Conservation (phyloP, 1,140 invertebrate species). For the Oscheius sp. region DNA sequence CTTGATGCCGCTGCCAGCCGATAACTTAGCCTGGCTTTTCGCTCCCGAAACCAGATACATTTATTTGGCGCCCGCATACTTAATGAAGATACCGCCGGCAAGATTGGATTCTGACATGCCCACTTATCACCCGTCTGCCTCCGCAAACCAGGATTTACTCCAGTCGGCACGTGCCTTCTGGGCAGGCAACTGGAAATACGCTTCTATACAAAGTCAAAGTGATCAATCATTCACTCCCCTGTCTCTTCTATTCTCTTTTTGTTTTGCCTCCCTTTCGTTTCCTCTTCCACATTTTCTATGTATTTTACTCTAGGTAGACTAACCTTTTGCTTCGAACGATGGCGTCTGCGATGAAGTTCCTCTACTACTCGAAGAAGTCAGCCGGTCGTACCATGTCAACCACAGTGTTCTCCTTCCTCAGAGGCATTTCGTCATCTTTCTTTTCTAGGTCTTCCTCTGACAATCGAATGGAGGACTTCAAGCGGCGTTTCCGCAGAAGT, state of each 20-base stretch:
- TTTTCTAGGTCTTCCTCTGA: constrained; percentile 24
- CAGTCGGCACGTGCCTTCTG: too few relatives aligned
- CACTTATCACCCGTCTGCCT: neutral
- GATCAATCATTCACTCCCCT: too few relatives aligned
- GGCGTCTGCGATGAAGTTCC: constrained; percentile 57
- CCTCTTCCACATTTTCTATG: constrained; percentile 1
- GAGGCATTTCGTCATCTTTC: constrained; percentile 4
- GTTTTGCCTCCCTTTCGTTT: too few relatives aligned
- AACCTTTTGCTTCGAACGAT: constrained; percentile 34
- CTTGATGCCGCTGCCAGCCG: too few relatives aligned
- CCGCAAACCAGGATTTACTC: too few relatives aligned
- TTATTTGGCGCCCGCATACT: neutral
- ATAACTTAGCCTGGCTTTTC: too few relatives aligned
- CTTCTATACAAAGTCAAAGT: too few relatives aligned
- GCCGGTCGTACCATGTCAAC: constrained; percentile 43
- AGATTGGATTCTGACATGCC: neutral
- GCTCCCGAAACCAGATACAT: constrained; percentile 3
- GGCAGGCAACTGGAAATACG: too few relatives aligned
- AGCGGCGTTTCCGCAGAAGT: constrained; percentile 56
- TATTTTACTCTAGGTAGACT: neutral
- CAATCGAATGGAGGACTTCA: constrained; percentile 54
- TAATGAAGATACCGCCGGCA: neutral
- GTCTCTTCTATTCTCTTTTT: too few relatives aligned
- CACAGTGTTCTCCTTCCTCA: too few relatives aligned
- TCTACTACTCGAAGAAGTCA: constrained; percentile 51